Base-by-base conservation (phyloP, 2,113 vertebrate genomes). In the Ophiodon elongatus region DNA sequence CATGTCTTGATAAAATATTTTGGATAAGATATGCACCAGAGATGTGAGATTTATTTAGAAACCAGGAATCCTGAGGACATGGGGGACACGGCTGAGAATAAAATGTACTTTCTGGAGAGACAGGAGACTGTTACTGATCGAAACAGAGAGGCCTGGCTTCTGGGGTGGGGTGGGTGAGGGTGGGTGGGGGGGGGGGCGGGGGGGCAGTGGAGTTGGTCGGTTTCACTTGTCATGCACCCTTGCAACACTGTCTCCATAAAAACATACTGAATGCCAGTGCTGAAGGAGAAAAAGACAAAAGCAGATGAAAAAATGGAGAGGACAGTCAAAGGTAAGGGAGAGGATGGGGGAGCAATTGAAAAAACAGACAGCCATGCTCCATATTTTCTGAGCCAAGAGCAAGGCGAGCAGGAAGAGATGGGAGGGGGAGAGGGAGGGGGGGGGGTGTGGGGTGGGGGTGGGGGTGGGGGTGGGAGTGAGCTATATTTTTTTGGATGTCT, bases 251-350 rank as follows among this genome's bases (percentile, higher is more conserved):
- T 80, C 87, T 83, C 84, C 90, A 79, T 82, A 77, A 90, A 89
- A 89, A 88, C 90, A 85, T 57, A 86, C 73, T 50, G 88, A 87
- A 88, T 90, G 86, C 78, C 88, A 54, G 73, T 0, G 68, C 85
- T 88, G 88, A 82, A 91, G 90, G 88, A 87, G 85, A 86, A 83
- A 83, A 76, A 88, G 86, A 91, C 85, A 83, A 50, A 59, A 59
- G 23, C 11, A 29, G n/a, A 25, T 25, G 52, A 80, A 87, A 89
- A 78, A 69, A 68, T 39, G 76, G 54, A 47, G 41, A 74, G 62
- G 62, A 75, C 73, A 75, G 41, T 75, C 73, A 63, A 50, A 63
- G 73, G 73, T 75, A 65, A 74, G 41, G 19, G 39, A 83, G 64
- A 88, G 74, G 73, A 82, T 14, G 33, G 67, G 37, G 54, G 57